Evolutionary conservation across 1,140 invertebrate species (phyloP), one percentile per base, ranked within the genome.

Genomic region (Manduca sexta): DNA sequence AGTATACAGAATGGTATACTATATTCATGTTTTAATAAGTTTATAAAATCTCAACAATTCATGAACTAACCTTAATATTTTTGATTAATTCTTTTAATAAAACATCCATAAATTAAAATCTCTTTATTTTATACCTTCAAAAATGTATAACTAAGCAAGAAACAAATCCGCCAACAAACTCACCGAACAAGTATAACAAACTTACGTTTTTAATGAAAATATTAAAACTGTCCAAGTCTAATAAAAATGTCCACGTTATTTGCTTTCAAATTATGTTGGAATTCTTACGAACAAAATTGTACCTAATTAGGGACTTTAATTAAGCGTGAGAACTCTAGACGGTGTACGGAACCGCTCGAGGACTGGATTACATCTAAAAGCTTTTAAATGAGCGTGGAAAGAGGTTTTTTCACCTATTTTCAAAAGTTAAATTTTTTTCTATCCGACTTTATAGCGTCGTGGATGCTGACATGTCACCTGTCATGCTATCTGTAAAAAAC

Each of bases 341-440:
- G 38, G 15, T 40, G 15, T 26, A 26, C 21, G 21, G 18, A 40
- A 40, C 38, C 38, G 18, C 38, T 18, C 16, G 8, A 3, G 38
- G 38, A 18, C 38, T 40, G 16, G 38, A 40, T 40, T 40, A 40
- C 38, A 40, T n/a, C 38, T 40, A 40, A 40, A 40, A 40, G 38
- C 38, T 40, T 40, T 40, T 40, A 18, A 40, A 40, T 18, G 16
- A 17, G 38, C 16, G 38, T 40, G 38, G 15, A 40, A 40, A 40
- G 16, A 34, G 11, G 13, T 5, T 18, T 18, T 40, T 40, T 40
- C 1, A 40, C 38, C 2, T 40, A 40, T 16, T 34, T n/a, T 40
- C 14, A 12, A 38, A 38, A 18, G 15, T 11, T 40, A 18, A 13
- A 40, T 18, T 17, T 2, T 7, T 40, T 40, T 17, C 1, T 40